Conservation (phyloP, 2,797 vertebrate species). For the Neopelma chrysocephalum region DNA sequence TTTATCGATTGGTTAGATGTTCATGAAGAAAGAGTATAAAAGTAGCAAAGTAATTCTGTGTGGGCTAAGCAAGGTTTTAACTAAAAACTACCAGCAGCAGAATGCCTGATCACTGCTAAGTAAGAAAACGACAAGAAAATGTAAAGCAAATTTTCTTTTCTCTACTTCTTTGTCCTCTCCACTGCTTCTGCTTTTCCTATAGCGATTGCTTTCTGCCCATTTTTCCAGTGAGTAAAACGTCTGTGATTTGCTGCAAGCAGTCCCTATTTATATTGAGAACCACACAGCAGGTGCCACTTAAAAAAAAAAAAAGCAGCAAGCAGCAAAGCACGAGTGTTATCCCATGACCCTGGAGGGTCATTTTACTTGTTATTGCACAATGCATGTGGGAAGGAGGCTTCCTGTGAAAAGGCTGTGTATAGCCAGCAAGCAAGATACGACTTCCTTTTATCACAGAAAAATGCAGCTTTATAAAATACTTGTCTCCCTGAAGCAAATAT, state of each 20-base stretch:
- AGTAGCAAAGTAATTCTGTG: background rate
- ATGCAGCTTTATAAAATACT: background rate
- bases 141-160: background rate
- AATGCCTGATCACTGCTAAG: background rate
- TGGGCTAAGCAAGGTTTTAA: background rate
- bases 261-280: constrained; percentile 53
- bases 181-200: constrained; percentile 47
- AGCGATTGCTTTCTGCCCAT: constrained; percentile 65
- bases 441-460: background rate
- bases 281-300: constrained; percentile 71
- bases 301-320: background rate
- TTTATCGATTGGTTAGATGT: background rate
- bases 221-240: constrained; percentile 66
- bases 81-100: background rate
- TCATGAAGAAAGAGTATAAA: background rate
- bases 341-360: constrained; percentile 69
- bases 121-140: background rate
- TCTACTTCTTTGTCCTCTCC: background rate
- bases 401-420: background rate
- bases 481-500: background rate
- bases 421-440: background rate
- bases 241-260: constrained; percentile 66
- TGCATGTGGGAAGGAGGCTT: constrained; percentile 19
- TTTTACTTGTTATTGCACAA: constrained; percentile 37
- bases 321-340: constrained; percentile 49